These are phyloP conservation scores for Hyperoplus immaculatus DNA, from an alignment of 2,797 vertebrate species.

Conservation along the genomic window DNA sequence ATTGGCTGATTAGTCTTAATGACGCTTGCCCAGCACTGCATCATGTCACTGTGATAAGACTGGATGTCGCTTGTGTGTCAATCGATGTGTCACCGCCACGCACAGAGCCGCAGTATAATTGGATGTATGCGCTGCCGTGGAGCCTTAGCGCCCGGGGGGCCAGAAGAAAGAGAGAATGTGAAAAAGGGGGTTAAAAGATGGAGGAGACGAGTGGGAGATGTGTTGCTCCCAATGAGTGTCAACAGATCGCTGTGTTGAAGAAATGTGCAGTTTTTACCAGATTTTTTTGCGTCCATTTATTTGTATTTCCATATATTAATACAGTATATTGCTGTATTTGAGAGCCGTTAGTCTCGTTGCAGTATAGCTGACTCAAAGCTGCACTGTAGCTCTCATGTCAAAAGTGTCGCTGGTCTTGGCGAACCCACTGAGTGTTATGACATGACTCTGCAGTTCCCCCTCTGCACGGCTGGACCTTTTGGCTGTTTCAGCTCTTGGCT, in stretches of 20 bases:
- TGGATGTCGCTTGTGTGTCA: constrained; percentile 70
- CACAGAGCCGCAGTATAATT: constrained; percentile 70
- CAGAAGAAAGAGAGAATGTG: constrained; percentile 42
- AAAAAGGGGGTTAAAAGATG: constrained; percentile 25
- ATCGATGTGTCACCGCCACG: constrained; percentile 71
- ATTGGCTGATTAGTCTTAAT: constrained; percentile 73
- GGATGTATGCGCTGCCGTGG: constrained; percentile 58
- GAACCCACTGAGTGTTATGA: neutral
- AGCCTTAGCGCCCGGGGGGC: constrained; percentile 55
- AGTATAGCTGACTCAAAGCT: neutral
- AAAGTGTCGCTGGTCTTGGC: neutral
- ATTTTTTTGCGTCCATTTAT: constrained; percentile 25
- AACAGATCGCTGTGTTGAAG: constrained; percentile 10
- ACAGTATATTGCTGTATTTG: neutral
- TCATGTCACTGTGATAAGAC: constrained; percentile 73
- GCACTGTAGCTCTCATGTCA: neutral
- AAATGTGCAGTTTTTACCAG: neutral
- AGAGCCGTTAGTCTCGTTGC: neutral
- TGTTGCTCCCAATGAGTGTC: constrained; percentile 46
- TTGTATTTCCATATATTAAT: constrained; percentile 20
- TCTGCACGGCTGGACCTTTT: neutral
- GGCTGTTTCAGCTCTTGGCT: constrained; percentile 16
- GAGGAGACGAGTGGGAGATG: constrained; percentile 31
- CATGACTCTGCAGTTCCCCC: neutral
- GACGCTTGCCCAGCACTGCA: constrained; percentile 69